Evolutionary conservation across 2,888 invertebrate species (phyloP).

Genomic region (Pediacus dermestoides): DNA sequence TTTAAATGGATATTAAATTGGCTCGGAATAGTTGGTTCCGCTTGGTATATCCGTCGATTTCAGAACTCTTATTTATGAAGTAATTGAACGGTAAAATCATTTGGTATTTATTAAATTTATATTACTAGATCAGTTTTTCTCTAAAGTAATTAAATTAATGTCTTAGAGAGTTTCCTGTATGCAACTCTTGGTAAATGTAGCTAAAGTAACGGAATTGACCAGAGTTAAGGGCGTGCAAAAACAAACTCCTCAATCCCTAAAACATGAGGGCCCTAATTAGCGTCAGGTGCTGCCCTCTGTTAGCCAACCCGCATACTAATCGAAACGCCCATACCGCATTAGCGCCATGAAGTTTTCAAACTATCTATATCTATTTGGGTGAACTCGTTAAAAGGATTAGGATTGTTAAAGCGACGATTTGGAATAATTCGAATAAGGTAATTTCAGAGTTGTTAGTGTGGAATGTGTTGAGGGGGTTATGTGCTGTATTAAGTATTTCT

Average conservation of each 20-base stretch:
- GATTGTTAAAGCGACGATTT: constrained; percentile 25
- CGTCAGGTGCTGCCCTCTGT: constrained; percentile 16
- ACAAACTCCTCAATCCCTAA: background rate
- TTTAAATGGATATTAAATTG: constrained; percentile 41
- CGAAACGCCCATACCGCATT: constrained; percentile 8
- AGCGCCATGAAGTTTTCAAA: constrained; percentile 8
- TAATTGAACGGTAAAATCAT: constrained; percentile 23
- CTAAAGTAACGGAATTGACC: background rate
- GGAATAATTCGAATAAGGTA: constrained; percentile 26
- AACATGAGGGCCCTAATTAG: constrained; percentile 16
- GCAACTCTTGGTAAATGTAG: constrained; percentile 3
- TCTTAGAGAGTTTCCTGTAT: too few relatives aligned
- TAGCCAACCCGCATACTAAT: constrained; percentile 19
- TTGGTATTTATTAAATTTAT: constrained; percentile 23
- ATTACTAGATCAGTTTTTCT: constrained; percentile 11
- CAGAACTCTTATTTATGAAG: constrained; percentile 30
- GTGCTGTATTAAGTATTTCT: constrained; percentile 4
- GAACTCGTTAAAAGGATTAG: constrained; percentile 25
- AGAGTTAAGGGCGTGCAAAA: too few relatives aligned
- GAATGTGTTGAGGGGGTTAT: constrained; percentile 18
- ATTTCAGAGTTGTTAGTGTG: constrained; percentile 28
- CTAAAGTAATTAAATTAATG: constrained; percentile 6
- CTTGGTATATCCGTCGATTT: constrained; percentile 33
- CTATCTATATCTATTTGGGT: constrained; percentile 21
- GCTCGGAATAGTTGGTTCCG: constrained; percentile 36